Evolutionary conservation across 2,888 invertebrate genomes (phyloP), one percentile per base, ranked within the genome.

Genomic region (Steinernema carpocapsae): DNA sequence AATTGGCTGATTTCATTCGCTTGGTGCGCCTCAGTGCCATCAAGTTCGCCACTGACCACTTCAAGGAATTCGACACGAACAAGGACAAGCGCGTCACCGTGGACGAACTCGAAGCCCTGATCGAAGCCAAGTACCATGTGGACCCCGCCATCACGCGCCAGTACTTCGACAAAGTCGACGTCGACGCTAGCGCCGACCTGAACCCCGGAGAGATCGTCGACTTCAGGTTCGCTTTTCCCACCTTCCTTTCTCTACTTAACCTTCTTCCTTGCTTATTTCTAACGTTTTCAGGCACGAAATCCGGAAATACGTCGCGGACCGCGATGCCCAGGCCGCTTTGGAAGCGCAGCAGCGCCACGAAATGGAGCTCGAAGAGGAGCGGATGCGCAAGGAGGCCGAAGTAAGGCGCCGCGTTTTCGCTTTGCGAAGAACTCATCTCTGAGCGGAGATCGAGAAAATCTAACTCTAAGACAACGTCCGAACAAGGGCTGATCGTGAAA

Each of bases 161-260:
- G 19, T 79, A 85, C 74, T 86, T 84, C 75, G 79, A 81, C 19
- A 80, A 83, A 73, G 85, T 83, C 46, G 86, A 86, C 74, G 82
- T 85, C 7, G 86, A 86, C 72, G 37, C 76, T 17, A 80, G 80
- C 22, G 80, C 76, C 22, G 84, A 86, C 59, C 75, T 86, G 64
- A 84, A 75, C 74, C 80, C 86, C 0, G 86, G 85, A 0, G 86
- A 86, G 75, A 86, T 86, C 45, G 86, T 86, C 10, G 86, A 86
- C 52, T 86, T 84, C 77, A 74, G 82, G 79, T 79, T 46, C n/a
- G 73, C 1, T 26, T 24, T 70, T 42, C 71, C 2, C 26, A 32
- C 37, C 43, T 32, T 24, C 71, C 37, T 24, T 56, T 56, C 59
- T 6, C 59, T 29, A 22, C 6, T 17, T 17, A 17, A 6, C 6